phyloP scores from a whole-genome alignment of 1,140 invertebrate species.

The Drosophila ironensis region DNA sequence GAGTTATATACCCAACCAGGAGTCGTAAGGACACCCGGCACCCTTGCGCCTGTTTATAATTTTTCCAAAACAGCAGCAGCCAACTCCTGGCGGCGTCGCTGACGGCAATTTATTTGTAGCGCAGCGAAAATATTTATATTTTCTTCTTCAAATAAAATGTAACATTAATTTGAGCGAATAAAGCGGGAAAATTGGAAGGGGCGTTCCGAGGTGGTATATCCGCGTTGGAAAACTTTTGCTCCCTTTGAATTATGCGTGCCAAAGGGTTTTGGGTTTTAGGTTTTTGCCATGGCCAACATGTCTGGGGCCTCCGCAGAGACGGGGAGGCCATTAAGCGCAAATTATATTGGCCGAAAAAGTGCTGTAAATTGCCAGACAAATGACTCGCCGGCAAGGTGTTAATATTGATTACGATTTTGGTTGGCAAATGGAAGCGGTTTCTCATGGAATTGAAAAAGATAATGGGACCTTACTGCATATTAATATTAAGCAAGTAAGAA shows the following conservation, averaged over 20 bases:
- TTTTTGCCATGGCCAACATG: constrained; percentile 4
- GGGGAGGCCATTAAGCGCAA: constrained; percentile 55
- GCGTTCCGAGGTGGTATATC: background rate
- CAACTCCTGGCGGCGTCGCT: constrained; percentile 15
- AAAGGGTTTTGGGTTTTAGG: constrained; percentile 51
- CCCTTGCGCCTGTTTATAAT: constrained; percentile 61
- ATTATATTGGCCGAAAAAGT: constrained; percentile 66
- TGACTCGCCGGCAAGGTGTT: constrained; percentile 54
- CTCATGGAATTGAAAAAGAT: no score
- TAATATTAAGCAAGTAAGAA: no score
- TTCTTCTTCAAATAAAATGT: constrained; percentile 67
- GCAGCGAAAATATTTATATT: constrained; percentile 52
- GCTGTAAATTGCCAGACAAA: constrained; percentile 49
- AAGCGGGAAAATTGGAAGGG: background rate
- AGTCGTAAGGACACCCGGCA: constrained; percentile 33
- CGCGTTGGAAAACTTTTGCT: constrained; percentile 58
- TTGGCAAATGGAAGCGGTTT: background rate
- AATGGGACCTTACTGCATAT: no score
- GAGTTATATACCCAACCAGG: constrained; percentile 69
- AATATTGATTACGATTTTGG: constrained; percentile 54
- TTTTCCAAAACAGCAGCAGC: no score
- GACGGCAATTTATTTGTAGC: constrained; percentile 60
- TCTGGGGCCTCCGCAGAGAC: background rate
- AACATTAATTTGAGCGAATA: constrained; percentile 67
- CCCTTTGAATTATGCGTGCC: constrained; percentile 76